These are phyloP conservation scores for Bos indicus DNA, from an alignment of 2,113 vertebrate species.

Conservation along the genomic window DNA sequence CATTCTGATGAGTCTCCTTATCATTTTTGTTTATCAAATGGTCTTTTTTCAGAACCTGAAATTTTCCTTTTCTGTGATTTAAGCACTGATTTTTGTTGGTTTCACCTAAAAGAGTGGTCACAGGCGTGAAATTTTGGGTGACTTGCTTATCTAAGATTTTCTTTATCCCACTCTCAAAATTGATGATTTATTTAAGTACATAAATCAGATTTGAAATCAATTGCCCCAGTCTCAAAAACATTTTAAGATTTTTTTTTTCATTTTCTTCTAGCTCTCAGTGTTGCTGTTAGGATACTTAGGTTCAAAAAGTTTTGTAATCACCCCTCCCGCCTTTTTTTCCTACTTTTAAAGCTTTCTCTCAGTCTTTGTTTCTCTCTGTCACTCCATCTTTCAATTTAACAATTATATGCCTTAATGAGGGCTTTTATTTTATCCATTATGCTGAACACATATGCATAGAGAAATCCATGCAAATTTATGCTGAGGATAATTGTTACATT, in stretches of 20 bases:
- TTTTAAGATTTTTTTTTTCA: neutral
- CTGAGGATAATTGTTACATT: neutral
- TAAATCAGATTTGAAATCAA: neutral
- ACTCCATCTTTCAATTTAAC: neutral
- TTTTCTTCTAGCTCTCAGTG: neutral
- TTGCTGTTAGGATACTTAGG: neutral
- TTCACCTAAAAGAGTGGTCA: neutral
- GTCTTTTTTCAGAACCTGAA: neutral
- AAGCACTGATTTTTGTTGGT: neutral
- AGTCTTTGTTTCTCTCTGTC: neutral
- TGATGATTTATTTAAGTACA: neutral
- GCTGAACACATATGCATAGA: neutral
- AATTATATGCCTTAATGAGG: neutral
- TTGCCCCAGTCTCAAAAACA: neutral
- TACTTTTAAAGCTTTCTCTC: neutral
- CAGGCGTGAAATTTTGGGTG: neutral
- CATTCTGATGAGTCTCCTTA: neutral
- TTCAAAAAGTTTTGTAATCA: neutral
- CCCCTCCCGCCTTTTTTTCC: accelerated
- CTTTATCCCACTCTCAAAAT: neutral
- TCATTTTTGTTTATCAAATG: neutral
- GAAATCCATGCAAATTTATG: neutral
- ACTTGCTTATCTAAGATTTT: neutral
- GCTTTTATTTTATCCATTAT: neutral
- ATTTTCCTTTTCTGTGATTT: neutral